phyloP scores from a whole-genome alignment of 2,113 vertebrate genomes.

The Bos javanicus region DNA sequence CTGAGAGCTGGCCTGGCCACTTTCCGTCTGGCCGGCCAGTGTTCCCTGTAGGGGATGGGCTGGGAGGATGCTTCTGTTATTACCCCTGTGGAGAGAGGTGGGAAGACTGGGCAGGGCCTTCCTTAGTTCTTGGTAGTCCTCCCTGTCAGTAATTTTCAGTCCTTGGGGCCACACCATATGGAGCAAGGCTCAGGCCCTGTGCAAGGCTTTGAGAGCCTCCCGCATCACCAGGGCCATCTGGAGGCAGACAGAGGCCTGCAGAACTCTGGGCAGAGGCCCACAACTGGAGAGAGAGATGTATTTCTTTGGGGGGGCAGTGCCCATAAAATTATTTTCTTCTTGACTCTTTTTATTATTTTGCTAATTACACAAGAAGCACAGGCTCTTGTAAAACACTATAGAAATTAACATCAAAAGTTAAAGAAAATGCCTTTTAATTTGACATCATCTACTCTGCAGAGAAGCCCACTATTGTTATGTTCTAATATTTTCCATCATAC shows the following conservation, averaged over 20 bases:
- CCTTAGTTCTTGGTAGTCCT: neutral
- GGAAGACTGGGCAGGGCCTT: neutral
- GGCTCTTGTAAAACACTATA: neutral
- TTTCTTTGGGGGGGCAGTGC: neutral
- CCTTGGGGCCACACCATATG: neutral
- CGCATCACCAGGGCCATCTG: neutral
- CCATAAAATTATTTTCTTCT: neutral
- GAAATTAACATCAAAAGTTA: neutral
- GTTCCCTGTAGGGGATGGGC: rapidly evolving
- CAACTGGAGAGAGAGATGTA: neutral
- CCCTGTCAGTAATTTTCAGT: neutral
- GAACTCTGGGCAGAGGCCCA: neutral
- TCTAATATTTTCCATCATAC: neutral
- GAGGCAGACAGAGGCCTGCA: neutral
- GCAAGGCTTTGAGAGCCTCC: neutral
- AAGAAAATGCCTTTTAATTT: neutral
- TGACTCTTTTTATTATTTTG: neutral
- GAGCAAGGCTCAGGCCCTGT: neutral
- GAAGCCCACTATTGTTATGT: neutral
- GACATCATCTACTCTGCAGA: neutral
- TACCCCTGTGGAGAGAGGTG: neutral
- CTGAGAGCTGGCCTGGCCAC: neutral
- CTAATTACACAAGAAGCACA: neutral
- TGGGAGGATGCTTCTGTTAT: neutral
- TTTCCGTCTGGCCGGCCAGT: neutral